A percentile compares a stretch with the other conserved stretches of the same genome.
Evolutionary conservation across 2,888 invertebrate species (phyloP).

Genomic region (Heliconius sara): DNA sequence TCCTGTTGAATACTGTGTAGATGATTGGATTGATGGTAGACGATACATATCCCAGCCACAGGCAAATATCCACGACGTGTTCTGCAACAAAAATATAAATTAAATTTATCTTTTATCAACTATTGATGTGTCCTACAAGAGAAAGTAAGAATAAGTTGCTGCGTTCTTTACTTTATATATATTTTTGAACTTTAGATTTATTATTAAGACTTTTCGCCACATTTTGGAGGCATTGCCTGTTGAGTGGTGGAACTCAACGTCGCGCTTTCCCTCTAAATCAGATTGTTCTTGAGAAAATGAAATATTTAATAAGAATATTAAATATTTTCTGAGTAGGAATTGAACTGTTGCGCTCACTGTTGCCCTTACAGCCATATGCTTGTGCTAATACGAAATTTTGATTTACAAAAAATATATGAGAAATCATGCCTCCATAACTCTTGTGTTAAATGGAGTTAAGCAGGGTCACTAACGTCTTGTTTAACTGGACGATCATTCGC

Average conservation of each 20-base stretch:
- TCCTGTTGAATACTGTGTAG: conserved; percentile 96
- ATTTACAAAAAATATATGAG: too few relatives aligned
- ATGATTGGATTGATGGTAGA: conserved; percentile 97
- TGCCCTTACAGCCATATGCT: not conserved
- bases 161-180: not conserved
- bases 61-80: conserved; percentile 90
- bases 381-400: too few relatives aligned
- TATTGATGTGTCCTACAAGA: too few relatives aligned
- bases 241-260: not conserved
- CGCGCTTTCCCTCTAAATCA: not conserved
- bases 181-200: too few relatives aligned
- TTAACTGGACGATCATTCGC: conserved; percentile 21
- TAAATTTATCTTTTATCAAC: not conserved
- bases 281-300: too few relatives aligned
- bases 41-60: conserved; percentile 96
- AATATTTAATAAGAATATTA: not conserved
- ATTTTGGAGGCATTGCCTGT: not conserved
- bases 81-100: conserved; percentile 64
- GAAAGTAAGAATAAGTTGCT: too few relatives aligned
- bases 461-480: conserved; percentile 5
- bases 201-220: not conserved
- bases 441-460: conserved; percentile 16
- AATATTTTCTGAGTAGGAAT: not conserved
- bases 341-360: not conserved
- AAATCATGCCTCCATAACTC: not conserved